These are phyloP conservation scores for Archivesica marissinica DNA, from an alignment of 1,140 invertebrate species.

Conservation along the genomic window DNA sequence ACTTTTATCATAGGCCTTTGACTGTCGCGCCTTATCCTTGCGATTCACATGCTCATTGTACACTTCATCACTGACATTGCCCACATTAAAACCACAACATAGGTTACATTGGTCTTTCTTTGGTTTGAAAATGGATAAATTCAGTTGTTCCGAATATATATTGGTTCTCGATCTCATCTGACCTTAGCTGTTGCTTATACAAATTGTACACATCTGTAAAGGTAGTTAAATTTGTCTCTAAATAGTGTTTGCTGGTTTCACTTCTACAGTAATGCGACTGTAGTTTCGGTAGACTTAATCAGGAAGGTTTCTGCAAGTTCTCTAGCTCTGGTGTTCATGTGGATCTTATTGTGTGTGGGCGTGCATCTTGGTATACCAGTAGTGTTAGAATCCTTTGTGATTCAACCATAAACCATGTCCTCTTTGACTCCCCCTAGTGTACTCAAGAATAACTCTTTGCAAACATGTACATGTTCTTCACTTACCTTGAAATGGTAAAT, in stretches of 20 bases:
- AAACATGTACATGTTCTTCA: not conserved
- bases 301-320: not conserved
- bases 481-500: conserved; percentile 5
- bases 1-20: not conserved
- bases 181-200: not conserved
- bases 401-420: not conserved
- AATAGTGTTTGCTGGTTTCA: conserved; percentile 4
- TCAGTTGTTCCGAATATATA: conserved; percentile 16
- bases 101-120: conserved; percentile 35
- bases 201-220: too few species aligned
- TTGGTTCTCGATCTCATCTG: too few species aligned
- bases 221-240: too few species aligned
- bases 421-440: conserved; percentile 24
- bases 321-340: too few species aligned
- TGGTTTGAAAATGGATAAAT: conserved; percentile 31
- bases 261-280: conserved; percentile 23
- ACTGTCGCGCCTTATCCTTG: conserved; percentile 27
- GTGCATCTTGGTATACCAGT: not conserved
- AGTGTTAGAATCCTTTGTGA: not conserved
- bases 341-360: too few species aligned
- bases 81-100: conserved; percentile 20
- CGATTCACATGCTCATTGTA: not conserved
- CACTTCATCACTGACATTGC: not conserved
- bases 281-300: not conserved
- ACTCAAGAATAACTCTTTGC: conserved; percentile 1